These are phyloP conservation scores for Trichogramma evanescens DNA, from an alignment of 2,888 invertebrate species.

Conservation along the genomic window DNA sequence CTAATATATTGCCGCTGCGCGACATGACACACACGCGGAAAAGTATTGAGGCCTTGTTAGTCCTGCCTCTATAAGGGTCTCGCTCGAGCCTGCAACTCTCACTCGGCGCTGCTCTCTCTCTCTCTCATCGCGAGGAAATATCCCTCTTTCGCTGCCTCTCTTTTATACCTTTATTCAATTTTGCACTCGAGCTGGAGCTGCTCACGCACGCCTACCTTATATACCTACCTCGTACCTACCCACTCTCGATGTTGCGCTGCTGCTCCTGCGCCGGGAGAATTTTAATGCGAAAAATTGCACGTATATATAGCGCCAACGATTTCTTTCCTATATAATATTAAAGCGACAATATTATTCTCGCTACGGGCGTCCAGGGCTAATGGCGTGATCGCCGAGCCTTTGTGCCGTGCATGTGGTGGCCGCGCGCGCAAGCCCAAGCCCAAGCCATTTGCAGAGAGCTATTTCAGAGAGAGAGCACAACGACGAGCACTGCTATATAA, in stretches of 20 bases:
- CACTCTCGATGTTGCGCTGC: too few species aligned
- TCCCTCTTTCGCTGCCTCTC: too few species aligned
- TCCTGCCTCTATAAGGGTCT: slow-evolving; percentile 45
- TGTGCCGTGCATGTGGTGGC: too few species aligned
- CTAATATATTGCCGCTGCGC: slow-evolving; percentile 44
- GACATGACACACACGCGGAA: slow-evolving; percentile 31
- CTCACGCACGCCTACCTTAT: too few species aligned
- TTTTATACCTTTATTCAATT: too few species aligned
- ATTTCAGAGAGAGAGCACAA: too few species aligned
- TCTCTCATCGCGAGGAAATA: background rate
- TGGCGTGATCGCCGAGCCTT: background rate
- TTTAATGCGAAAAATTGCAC: slow-evolving; percentile 45
- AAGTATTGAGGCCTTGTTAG: slow-evolving; percentile 46
- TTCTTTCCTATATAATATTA: slow-evolving; percentile 6
- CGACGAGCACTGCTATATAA: too few species aligned
- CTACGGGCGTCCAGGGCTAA: background rate
- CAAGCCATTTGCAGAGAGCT: too few species aligned
- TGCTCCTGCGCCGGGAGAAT: slow-evolving; percentile 28
- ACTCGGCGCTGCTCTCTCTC: background rate
- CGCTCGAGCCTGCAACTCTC: slow-evolving; percentile 2
- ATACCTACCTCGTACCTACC: too few species aligned
- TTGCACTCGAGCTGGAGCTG: too few species aligned
- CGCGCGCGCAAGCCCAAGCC: too few species aligned
- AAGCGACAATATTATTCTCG: slow-evolving; percentile 9
- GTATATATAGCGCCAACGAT: slow-evolving; percentile 18